Conservation (phyloP, 92 coral and sea anemone genomes). For the Bergia puertoricense region DNA sequence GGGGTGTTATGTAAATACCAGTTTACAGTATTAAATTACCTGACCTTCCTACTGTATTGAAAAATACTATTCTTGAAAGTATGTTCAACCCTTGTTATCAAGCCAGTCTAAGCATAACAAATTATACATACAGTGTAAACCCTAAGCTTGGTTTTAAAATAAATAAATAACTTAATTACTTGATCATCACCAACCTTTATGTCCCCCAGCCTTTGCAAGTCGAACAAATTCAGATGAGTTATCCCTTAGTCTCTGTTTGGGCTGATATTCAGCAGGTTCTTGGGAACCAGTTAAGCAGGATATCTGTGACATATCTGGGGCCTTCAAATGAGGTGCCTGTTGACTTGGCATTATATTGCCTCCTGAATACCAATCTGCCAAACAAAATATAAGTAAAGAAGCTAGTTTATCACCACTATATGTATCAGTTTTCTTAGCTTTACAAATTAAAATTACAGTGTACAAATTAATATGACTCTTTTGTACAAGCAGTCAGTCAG, state of each 20-base stretch:
- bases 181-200: conserved; percentile 23
- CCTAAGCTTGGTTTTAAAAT: background rate
- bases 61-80: no score
- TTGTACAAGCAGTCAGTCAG: no score
- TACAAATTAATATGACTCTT: no score
- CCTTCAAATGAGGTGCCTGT: conserved; percentile 17
- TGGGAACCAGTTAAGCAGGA: conserved; percentile 34
- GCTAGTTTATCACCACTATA: background rate
- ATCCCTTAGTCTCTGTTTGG: conserved; percentile 28
- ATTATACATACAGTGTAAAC: no score
- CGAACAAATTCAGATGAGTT: conserved; percentile 39
- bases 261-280: conserved; percentile 13
- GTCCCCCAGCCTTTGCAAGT: conserved; percentile 43
- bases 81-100: no score
- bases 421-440: no score
- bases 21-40: no score
- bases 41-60: no score
- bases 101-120: no score
- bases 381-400: background rate
- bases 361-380: conserved; percentile 36
- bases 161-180: background rate
- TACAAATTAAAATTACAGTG: no score
- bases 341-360: conserved; percentile 27
- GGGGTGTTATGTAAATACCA: no score
- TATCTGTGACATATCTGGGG: conserved; percentile 46